These are phyloP conservation scores for Eupithecia pulchellata DNA, from an alignment of 2,888 invertebrate genomes.

Conservation along the genomic window DNA sequence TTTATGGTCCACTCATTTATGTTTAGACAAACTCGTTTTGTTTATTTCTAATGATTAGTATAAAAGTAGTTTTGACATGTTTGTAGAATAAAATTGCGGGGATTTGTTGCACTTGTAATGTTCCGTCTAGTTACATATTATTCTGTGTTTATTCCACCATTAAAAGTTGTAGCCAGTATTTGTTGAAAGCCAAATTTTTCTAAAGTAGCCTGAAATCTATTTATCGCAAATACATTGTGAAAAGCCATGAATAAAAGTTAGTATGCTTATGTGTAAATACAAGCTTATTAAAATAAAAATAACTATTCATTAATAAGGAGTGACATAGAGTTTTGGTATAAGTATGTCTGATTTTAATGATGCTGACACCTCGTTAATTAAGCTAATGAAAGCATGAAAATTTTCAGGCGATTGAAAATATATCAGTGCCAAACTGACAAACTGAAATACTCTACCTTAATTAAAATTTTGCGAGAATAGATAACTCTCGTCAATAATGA, in stretches of 20 bases:
- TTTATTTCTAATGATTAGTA: background rate
- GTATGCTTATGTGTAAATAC: too few relatives aligned
- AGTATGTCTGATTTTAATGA: background rate
- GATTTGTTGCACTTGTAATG: too few relatives aligned
- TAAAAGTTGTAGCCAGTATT: background rate
- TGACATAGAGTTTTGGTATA: background rate
- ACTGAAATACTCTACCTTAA: background rate
- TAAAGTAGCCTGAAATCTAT: too few relatives aligned
- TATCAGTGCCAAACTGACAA: background rate
- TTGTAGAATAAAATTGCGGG: too few relatives aligned
- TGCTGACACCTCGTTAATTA: constrained; percentile 11
- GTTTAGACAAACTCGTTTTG: background rate
- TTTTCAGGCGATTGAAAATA: background rate
- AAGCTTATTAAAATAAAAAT: background rate
- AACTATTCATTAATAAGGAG: background rate
- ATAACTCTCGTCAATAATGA: background rate
- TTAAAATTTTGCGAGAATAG: background rate
- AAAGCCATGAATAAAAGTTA: background rate
- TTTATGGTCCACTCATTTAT: background rate
- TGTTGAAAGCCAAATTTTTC: background rate
- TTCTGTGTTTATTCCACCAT: background rate
- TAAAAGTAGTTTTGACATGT: background rate
- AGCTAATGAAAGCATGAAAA: constrained; percentile 11
- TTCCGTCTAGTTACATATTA: background rate
- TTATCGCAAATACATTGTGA: too few relatives aligned